phyloP scores from a whole-genome alignment of 2,113 vertebrate genomes.

The Eulacestoma nigropectus region DNA sequence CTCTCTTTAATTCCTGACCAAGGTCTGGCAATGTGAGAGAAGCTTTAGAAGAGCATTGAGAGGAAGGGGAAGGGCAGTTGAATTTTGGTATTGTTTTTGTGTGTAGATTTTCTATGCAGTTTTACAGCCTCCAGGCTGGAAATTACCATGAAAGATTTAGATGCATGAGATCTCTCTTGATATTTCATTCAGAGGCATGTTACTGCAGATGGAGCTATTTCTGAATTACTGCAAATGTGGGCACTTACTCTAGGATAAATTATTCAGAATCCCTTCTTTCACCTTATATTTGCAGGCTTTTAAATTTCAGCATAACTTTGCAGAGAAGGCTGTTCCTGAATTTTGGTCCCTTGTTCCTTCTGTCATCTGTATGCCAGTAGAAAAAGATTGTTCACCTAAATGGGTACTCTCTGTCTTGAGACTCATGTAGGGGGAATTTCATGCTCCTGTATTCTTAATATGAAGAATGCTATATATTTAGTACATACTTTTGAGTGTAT shows the following conservation, averaged over 20 bases:
- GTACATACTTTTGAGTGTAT: neutral
- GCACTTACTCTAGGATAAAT: conserved; percentile 51
- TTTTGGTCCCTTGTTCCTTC: neutral
- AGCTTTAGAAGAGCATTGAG: neutral
- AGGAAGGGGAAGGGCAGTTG: neutral
- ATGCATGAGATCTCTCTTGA: neutral
- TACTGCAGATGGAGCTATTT: conserved; percentile 31
- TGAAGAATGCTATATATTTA: neutral
- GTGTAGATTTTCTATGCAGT: neutral
- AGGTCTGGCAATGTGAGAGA: neutral
- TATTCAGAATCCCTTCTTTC: conserved; percentile 41
- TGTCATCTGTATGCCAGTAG: neutral
- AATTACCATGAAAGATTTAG: conserved; percentile 37
- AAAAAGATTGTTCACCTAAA: neutral
- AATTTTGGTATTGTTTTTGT: neutral
- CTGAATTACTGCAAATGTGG: conserved; percentile 27
- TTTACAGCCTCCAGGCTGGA: conserved; percentile 21
- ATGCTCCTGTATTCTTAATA: neutral
- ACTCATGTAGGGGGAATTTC: neutral
- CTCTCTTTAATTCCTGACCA: neutral
- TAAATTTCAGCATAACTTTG: neutral
- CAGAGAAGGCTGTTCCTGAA: neutral
- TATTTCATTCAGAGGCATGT: conserved; percentile 18
- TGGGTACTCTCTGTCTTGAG: neutral
- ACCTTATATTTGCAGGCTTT: conserved; percentile 20